Base-by-base conservation (phyloP, 2,113 vertebrate species). In the Ochotona princeps region DNA sequence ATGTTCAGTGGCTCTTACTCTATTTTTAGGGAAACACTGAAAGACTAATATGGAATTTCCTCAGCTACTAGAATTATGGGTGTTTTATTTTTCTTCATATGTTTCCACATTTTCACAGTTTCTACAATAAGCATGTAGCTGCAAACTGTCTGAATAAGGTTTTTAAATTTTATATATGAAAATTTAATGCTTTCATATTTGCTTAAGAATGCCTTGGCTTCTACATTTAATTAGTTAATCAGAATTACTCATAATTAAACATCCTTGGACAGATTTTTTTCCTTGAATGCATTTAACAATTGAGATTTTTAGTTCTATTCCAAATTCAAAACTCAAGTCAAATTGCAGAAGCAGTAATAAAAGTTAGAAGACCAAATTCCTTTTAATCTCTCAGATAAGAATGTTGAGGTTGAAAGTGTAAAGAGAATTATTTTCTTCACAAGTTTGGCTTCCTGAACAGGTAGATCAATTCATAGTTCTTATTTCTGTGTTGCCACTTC, bases 371-470 rank as follows among this genome's bases (percentile, higher is more conserved):
- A 8, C 13, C 76, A 81, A 74, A 17, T 73, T 51, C 49, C 26
- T 63, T 90, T 81, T 90, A 75, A 75, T 51, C 17, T 93, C 83
- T 84, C 65, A 65, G 21, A 57, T 66, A 78, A 92, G 30, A 38
- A 38, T 90, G 28, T 96, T 73, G 35, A 83, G 87, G 63, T 94
- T 60, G 95, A 63, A 92, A 95, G 35, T 57, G 54, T 91, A 49
- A 74, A 78, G 66, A 15, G 23, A 95, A 88, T 65, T 75, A 21
- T 84, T 80, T 74, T 69, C 78, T 91, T 86, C 82, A 4, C 75
- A 93, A 92, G 44, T 73, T 94, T 95, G 84, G 67, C 83, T 94
- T 91, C 54, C 72, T 60, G 49, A 94, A 14, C 60, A 89, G 38
- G 18, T 44, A 82, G 70, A 75, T 74, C 54, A 93, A 51, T 32